Evolutionary conservation across 2,888 invertebrate species (phyloP).

Genomic region (Odontomyia ornata): DNA sequence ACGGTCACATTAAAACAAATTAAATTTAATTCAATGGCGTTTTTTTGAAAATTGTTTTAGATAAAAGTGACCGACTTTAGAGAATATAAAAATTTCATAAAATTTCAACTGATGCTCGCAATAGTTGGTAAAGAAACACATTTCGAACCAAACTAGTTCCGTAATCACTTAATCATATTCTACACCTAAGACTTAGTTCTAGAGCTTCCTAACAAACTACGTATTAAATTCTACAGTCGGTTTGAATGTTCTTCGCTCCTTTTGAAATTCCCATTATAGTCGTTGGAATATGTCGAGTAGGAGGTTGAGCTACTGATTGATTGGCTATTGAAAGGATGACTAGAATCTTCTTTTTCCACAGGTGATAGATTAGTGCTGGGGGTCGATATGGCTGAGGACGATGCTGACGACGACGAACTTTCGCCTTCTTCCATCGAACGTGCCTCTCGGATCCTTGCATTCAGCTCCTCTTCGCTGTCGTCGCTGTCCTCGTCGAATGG

Average conservation of each 20-base stretch:
- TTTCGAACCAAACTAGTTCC: slow-evolving; percentile 4
- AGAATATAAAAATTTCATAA: too few species aligned
- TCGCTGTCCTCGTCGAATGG: slow-evolving; percentile 52
- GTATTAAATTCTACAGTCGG: neutral
- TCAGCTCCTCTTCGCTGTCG: slow-evolving; percentile 52
- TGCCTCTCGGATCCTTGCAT: slow-evolving; percentile 46
- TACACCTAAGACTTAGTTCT: neutral
- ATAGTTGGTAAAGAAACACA: neutral
- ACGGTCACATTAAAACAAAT: too few species aligned
- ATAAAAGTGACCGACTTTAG: too few species aligned
- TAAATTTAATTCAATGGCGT: too few species aligned
- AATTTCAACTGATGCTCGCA: too few species aligned
- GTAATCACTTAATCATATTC: neutral
- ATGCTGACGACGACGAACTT: slow-evolving; percentile 47
- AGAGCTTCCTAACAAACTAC: neutral
- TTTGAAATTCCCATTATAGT: slow-evolving; percentile 32
- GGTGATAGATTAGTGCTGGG: slow-evolving; percentile 23
- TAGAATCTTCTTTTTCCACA: slow-evolving; percentile 34
- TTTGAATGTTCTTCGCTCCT: neutral
- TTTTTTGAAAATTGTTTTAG: too few species aligned
- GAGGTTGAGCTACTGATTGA: slow-evolving; percentile 5
- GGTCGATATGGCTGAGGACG: slow-evolving; percentile 46
- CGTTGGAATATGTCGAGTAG: slow-evolving; percentile 17
- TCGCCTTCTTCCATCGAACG: slow-evolving; percentile 46
- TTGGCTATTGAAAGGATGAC: slow-evolving; percentile 34